Percentiles rank a stretch among this genome's conserved stretches.
Evolutionary conservation across 2,113 vertebrate species (phyloP).

Genomic region (Spermophilus dauricus): DNA sequence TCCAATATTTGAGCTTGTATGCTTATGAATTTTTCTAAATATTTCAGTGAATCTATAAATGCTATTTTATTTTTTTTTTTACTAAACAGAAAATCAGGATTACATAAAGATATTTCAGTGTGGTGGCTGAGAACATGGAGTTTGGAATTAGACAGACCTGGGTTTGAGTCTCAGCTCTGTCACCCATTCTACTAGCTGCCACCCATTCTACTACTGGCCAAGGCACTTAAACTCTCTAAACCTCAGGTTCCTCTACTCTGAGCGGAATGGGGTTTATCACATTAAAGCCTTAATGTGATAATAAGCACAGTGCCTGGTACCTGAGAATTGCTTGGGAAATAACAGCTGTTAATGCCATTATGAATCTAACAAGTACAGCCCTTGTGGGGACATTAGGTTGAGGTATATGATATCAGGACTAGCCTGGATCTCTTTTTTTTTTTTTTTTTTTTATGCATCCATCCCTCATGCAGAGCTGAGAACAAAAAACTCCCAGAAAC

Average conservation of each 20-base stretch:
- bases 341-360: neutral
- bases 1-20: neutral
- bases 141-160: neutral
- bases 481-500: neutral
- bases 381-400: neutral
- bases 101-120: neutral
- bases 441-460: neutral
- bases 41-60: slow-evolving; percentile 8
- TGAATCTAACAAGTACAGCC: neutral
- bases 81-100: neutral
- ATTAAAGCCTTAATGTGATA: neutral
- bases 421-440: neutral
- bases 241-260: neutral
- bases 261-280: neutral
- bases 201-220: neutral
- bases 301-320: neutral
- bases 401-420: neutral
- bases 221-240: neutral
- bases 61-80: neutral
- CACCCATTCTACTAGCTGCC: too few species aligned
- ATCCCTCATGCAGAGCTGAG: neutral
- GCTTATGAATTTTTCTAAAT: neutral
- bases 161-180: neutral
- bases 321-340: neutral
- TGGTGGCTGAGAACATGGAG: neutral